Evolutionary conservation across 2,113 vertebrate genomes (phyloP), one percentile per base, ranked within the genome.

Genomic region (Myxocyprinus asiaticus): DNA sequence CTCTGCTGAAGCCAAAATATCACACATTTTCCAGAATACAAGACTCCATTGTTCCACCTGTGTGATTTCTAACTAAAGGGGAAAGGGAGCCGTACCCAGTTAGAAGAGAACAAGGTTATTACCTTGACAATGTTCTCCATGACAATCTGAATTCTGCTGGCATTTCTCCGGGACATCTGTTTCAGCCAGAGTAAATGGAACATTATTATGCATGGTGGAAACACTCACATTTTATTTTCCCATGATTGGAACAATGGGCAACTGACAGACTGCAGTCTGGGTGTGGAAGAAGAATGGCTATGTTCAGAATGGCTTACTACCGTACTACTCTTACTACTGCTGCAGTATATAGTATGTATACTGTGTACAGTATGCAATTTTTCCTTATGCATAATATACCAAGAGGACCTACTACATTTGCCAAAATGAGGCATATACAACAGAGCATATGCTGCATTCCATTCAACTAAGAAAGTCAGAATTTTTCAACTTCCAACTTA

Each of bases 111-210:
- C 22, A 61, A 80, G 72, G 73, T 79, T 56, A 85, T 82, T 79
- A 81, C 76, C 71, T 76, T 73, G 48, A 63, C 71, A 50, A 50
- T 61, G 67, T 64, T 79, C 61, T 72, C 42, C 42, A 75, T 82
- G 78, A 67, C 73, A 82, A 66, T 76, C 62, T 75, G 67, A 67
- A 72, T 78, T 78, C 81, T 82, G 81, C 62, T 72, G 64, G 62
- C 45, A 22, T 82, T 78, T 71, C 50, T 69, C 72, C 15, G 42
- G 72, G 72, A 80, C 73, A 79, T 76, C 77, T 82, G 80, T 75
- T 76, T 79, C 50, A 58, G 55, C n/a, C 53, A 43, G 67, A 66
- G 48, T 76, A 71, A 78, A 79, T 62, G 53, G 33, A 67, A 68
- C 66, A 73, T 76, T 47, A 82, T 77, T 47, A 85, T 77, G 58